Evolutionary conservation across 1,140 invertebrate genomes (phyloP).

Genomic region (Bursaphelenchus mucronatus): DNA sequence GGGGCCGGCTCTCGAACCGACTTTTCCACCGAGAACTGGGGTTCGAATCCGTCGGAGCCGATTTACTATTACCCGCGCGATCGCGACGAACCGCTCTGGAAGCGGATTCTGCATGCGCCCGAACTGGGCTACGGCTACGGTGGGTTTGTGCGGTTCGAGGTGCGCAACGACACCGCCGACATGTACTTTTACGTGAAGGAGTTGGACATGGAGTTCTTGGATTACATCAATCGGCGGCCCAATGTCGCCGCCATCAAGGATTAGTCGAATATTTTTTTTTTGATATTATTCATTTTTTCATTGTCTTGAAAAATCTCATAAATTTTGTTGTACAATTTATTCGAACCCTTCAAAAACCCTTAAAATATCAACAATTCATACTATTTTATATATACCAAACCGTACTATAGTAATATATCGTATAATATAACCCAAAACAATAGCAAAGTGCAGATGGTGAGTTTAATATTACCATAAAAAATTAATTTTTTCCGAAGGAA

Average conservation of each 20-base stretch:
- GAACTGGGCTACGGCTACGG: conserved; percentile 20
- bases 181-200: conserved; percentile 32
- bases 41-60: not conserved
- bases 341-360: too few species aligned
- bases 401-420: too few species aligned
- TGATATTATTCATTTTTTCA: too few species aligned
- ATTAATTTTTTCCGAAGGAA: too few species aligned
- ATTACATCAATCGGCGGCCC: conserved; percentile 29
- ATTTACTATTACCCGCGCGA: conserved; percentile 3
- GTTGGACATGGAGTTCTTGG: conserved; percentile 27
- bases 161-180: conserved; percentile 19
- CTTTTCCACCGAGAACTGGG: conserved; percentile 27
- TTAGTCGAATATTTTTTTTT: too few species aligned
- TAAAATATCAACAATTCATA: too few species aligned
- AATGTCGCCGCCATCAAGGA: conserved; percentile 14
- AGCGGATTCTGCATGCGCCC: conserved; percentile 14
- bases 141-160: conserved; percentile 34
- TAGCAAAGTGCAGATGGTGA: too few species aligned
- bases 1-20: conserved; percentile 55
- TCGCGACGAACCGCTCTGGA: conserved; percentile 28
- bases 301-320: too few species aligned
- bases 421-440: too few species aligned
- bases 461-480: too few species aligned
- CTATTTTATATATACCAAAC: too few species aligned
- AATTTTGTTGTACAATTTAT: too few species aligned